Conservation (phyloP, 2,113 vertebrate species). For the Cyprinus carpio region DNA sequence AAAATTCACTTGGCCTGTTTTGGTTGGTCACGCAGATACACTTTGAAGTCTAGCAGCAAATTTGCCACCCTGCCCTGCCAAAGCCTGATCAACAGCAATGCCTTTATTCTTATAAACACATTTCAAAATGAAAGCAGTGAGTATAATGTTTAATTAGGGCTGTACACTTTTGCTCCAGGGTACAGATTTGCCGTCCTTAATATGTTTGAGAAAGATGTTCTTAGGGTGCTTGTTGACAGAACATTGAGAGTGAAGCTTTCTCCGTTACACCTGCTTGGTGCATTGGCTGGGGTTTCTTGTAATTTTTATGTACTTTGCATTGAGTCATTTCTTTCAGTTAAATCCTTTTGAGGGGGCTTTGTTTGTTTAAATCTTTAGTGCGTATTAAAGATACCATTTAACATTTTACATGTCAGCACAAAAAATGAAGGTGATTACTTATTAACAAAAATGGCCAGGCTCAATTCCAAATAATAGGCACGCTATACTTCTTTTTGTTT, state of each 20-base stretch:
- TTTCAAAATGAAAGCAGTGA: constrained; percentile 43
- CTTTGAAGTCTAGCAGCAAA: constrained; percentile 39
- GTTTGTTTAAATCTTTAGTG: constrained; percentile 10
- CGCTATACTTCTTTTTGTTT: background rate
- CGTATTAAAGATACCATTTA: constrained; percentile 10
- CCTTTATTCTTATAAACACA: constrained; percentile 25
- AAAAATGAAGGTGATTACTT: constrained; percentile 12
- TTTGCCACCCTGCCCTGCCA: constrained; percentile 28
- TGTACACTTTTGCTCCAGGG: background rate
- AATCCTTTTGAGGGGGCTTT: background rate
- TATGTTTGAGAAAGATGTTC: constrained; percentile 32
- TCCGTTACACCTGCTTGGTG: constrained; percentile 34
- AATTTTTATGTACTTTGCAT: background rate
- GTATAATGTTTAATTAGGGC: constrained; percentile 14
- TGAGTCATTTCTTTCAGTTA: constrained; percentile 13
- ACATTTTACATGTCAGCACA: background rate
- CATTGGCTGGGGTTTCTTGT: constrained; percentile 13
- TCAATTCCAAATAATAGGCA: background rate
- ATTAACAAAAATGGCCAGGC: background rate
- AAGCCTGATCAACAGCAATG: constrained; percentile 17
- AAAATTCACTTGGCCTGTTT: constrained; percentile 14
- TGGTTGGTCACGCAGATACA: constrained; percentile 47
- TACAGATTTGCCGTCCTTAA: constrained; percentile 37
- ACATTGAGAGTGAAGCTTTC: constrained; percentile 21
- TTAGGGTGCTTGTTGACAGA: constrained; percentile 25